Conservation (phyloP, 1,140 invertebrate species). For the Dysdera silvatica region DNA sequence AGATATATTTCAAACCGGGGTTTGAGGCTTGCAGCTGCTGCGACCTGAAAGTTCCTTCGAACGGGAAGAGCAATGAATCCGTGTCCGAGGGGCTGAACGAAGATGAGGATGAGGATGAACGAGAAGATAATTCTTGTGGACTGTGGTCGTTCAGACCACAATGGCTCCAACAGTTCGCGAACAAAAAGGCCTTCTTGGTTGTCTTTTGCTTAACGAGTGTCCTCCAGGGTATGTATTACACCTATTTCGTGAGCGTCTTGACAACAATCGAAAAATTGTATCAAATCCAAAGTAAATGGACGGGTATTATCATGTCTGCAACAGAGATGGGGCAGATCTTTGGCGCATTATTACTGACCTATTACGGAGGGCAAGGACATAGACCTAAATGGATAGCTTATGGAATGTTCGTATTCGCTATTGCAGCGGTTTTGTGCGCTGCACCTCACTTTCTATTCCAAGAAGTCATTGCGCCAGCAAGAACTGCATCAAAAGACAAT, state of each 20-base stretch:
- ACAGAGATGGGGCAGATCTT: constrained; percentile 90
- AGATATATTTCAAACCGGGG: too few relatives aligned
- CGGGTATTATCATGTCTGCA: constrained; percentile 83
- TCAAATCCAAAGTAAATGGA: constrained; percentile 88
- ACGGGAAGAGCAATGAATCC: too few relatives aligned
- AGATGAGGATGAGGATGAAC: neutral
- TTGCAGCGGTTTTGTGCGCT: constrained; percentile 78
- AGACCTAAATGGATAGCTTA: constrained; percentile 92
- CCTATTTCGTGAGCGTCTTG: constrained; percentile 92
- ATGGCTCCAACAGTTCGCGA: constrained; percentile 68
- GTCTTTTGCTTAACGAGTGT: constrained; percentile 66
- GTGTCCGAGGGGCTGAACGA: too few relatives aligned
- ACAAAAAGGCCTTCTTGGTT: constrained; percentile 78
- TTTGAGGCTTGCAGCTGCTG: too few relatives aligned
- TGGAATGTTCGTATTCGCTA: constrained; percentile 81
- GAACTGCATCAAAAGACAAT: constrained; percentile 11
- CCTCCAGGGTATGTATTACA: constrained; percentile 86
- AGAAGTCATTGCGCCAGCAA: constrained; percentile 1
- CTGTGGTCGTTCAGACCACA: constrained; percentile 45
- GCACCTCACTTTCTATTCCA: constrained; percentile 46
- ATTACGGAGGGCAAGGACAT: constrained; percentile 89
- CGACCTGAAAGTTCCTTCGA: too few relatives aligned
- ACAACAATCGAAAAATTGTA: constrained; percentile 95
- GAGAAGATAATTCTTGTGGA: constrained; percentile 27
- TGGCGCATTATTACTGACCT: constrained; percentile 64